phyloP scores from a whole-genome alignment of 2,113 vertebrate genomes.

The Cryptomyrus ogoouensis region DNA sequence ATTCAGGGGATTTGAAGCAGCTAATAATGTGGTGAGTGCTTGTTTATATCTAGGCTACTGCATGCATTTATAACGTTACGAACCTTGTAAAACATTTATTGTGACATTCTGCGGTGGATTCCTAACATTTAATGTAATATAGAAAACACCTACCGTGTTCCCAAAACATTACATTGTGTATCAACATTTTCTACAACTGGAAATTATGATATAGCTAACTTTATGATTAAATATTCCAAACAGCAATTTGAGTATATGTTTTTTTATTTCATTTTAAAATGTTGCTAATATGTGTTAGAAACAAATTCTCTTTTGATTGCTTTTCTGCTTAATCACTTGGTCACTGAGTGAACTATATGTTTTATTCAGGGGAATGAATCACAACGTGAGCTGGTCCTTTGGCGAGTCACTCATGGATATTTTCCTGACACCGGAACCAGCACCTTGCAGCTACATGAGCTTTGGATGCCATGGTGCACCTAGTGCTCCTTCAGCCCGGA shows the following conservation, averaged over 20 bases:
- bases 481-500: background rate
- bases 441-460: constrained; percentile 38
- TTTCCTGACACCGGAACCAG: constrained; percentile 39
- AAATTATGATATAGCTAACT: background rate
- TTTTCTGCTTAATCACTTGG: background rate
- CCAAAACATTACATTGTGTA: background rate
- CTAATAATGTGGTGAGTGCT: constrained; percentile 68
- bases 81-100: background rate
- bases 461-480: constrained; percentile 36
- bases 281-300: background rate
- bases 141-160: background rate
- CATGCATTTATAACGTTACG: background rate
- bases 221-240: background rate
- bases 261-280: background rate
- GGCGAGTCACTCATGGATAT: constrained; percentile 51
- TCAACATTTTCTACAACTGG: background rate
- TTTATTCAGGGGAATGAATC: constrained; percentile 59
- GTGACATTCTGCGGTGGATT: background rate
- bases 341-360: constrained; percentile 14
- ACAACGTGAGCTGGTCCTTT: constrained; percentile 69
- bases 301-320: background rate
- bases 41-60: background rate
- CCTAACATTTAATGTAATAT: background rate
- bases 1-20: constrained; percentile 67
- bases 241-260: background rate